phyloP scores from a whole-genome alignment of 2,888 invertebrate genomes.

The Stenolophus ochropezus region DNA sequence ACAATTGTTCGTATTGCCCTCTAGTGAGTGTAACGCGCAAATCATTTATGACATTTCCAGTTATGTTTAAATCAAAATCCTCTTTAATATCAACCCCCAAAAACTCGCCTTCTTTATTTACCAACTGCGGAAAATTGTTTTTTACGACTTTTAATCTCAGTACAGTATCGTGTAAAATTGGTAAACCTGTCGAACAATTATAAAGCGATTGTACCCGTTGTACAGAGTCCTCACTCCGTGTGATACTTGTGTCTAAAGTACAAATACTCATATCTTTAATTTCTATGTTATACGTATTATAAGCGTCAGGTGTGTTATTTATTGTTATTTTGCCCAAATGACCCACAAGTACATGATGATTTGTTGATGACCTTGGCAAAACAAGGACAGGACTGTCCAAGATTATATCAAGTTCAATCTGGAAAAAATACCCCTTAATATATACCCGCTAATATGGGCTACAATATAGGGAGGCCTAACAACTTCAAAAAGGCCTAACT shows the following conservation, averaged over 20 bases:
- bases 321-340: slow-evolving; percentile 92
- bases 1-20: slow-evolving; percentile 91
- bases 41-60: slow-evolving; percentile 87
- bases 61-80: slow-evolving; percentile 74
- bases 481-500: too few relatives aligned
- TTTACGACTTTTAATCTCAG: slow-evolving; percentile 82
- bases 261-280: slow-evolving; percentile 92
- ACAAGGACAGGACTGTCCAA: slow-evolving; percentile 95
- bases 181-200: slow-evolving; percentile 82
- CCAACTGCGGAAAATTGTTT: neutral
- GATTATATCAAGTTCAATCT: slow-evolving; percentile 82
- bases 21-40: slow-evolving; percentile 90
- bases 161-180: slow-evolving; percentile 92
- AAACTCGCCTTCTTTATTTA: neutral
- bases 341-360: slow-evolving; percentile 90
- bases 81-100: neutral
- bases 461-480: too few relatives aligned
- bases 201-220: slow-evolving; percentile 74
- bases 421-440: neutral
- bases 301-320: slow-evolving; percentile 68
- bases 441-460: too few relatives aligned
- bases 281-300: slow-evolving; percentile 78
- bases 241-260: slow-evolving; percentile 80
- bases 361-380: slow-evolving; percentile 83
- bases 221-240: slow-evolving; percentile 62